Evolutionary conservation across 2,888 invertebrate genomes (phyloP).

Genomic region (Mantis religiosa): DNA sequence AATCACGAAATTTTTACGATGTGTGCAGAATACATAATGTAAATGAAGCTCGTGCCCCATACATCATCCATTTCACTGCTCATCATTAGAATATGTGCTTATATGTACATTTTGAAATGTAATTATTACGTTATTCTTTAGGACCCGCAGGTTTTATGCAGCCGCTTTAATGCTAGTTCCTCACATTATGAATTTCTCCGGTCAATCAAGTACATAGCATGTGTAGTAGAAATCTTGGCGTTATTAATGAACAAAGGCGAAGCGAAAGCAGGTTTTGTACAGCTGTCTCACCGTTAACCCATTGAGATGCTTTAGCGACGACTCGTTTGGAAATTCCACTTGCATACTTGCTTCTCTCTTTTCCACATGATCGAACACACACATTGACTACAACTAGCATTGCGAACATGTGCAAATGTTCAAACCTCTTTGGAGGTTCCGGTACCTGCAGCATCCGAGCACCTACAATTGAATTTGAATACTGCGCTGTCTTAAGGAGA

Average conservation of each 20-base stretch:
- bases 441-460: no score
- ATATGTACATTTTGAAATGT: no score
- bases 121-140: no score
- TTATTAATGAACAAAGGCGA: background rate
- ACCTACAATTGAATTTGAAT: background rate
- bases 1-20: no score
- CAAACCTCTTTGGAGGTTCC: background rate
- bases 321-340: background rate
- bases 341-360: background rate
- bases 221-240: background rate
- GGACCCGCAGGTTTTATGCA: no score
- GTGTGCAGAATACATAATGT: no score
- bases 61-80: no score
- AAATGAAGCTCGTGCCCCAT: no score
- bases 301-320: background rate
- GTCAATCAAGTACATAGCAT: background rate
- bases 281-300: background rate
- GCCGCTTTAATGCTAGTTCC: background rate
- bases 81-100: no score
- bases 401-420: background rate
- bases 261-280: background rate
- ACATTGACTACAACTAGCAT: background rate
- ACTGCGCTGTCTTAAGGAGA: background rate
- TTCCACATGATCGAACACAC: background rate
- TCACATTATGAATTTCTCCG: background rate